Evolutionary conservation across 2,888 invertebrate genomes (phyloP), one percentile per base, ranked within the genome.

Genomic region (Acleris laterana): DNA sequence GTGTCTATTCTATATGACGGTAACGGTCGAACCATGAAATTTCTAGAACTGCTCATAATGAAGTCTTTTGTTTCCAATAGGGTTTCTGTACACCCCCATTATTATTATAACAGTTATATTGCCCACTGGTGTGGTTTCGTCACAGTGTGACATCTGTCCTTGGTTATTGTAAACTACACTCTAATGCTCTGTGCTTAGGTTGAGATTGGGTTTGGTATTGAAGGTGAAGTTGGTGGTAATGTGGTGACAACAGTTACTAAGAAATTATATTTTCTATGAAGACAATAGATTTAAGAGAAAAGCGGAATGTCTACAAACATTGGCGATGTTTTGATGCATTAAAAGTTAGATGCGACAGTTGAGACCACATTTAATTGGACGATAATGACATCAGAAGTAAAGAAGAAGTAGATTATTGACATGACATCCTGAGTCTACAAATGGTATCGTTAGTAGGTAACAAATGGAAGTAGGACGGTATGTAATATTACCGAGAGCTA

Each of bases 121-220:
- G 62, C 76, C 80, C 75, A 78, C 83, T 84, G 79, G 72, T 83
- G 87, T 68, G 90, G 90, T 87, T 73, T 82, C 79, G 77, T 84
- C 83, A 79, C 89, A 84, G 87, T 87, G 77, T 72, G 90, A 81
- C 69, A 71, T 66, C 46, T 49, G 17, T 59, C 49, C 49, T 63
- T 38, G 50, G 62, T 20, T 51, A 22, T 49, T 28, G 19, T 6
- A 62, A 69, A 60, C 19, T 32, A 17, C 22, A 48, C 62, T 58
- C n/a, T 67, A 53, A 49, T 9, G 4, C n/a, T 25, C 17, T 44
- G 22, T 13, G 3, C 9, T 44, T 68, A 71, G 56, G 68, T 56
- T 59, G 42, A 65, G 61, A 74, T 48, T 64, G 46, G 59, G 44
- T 66, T 72, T 51, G 19, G n/a, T 7, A 25, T 20, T 46, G 16